phyloP scores from a whole-genome alignment of 1,140 invertebrate genomes.

The Trachymyrmex cornetzi region DNA sequence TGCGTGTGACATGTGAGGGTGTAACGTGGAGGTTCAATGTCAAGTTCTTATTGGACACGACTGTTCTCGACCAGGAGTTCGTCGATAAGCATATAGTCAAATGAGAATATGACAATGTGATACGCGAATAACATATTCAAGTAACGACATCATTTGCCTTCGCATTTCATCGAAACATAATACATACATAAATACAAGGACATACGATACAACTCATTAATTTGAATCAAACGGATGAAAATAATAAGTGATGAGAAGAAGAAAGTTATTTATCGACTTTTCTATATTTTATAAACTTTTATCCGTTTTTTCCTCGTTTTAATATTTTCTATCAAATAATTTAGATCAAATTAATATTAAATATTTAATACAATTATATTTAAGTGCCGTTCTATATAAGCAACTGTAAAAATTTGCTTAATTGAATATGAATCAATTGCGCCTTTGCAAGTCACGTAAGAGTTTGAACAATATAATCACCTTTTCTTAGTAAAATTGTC shows the following conservation, averaged over 20 bases:
- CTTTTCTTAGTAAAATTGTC: not conserved
- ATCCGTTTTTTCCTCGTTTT: not conserved
- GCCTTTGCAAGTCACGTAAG: not conserved
- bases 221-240: not conserved
- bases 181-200: not conserved
- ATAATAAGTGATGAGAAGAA: not conserved
- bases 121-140: not conserved
- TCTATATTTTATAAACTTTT: not conserved
- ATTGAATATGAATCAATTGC: not conserved
- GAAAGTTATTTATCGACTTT: not conserved
- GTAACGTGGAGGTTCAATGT: constrained; percentile 72
- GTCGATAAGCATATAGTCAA: not conserved
- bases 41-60: constrained; percentile 61
- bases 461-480: not conserved
- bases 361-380: not conserved
- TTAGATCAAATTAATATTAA: not conserved
- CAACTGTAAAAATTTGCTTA: not conserved
- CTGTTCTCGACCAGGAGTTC: constrained; percentile 32
- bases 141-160: not conserved
- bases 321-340: not conserved
- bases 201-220: not conserved
- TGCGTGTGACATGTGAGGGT: constrained; percentile 10
- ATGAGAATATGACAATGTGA: not conserved
- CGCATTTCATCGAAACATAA: not conserved
- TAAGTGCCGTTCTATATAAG: not conserved